Evolutionary conservation across 1,140 invertebrate species (phyloP).

Genomic region (Meloidogyne floridensis): DNA sequence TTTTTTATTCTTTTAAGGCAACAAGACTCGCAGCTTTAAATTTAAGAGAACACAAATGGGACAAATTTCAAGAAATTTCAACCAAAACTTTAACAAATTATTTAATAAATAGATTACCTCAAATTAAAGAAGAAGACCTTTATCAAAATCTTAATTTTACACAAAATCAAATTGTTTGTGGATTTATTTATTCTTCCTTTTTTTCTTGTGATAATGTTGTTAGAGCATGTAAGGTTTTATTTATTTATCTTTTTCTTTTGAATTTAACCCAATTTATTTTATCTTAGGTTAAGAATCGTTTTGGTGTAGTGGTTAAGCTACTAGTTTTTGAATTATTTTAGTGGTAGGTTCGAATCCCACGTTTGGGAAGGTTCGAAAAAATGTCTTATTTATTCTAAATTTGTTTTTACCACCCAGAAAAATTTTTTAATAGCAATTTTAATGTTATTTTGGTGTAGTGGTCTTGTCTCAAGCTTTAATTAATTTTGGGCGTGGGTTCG

Average conservation of each 20-base stretch:
- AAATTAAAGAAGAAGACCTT: constrained; percentile 10
- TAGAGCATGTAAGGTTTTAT: constrained; percentile 2
- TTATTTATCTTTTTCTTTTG: background rate
- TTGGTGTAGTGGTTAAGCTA: background rate
- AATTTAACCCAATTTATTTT: background rate
- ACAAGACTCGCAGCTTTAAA: constrained; percentile 18
- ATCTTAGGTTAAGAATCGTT: too few species aligned
- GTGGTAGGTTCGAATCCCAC: background rate
- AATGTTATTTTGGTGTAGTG: too few species aligned
- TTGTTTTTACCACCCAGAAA: too few species aligned
- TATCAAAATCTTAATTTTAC: constrained; percentile 15
- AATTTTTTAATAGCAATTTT: too few species aligned
- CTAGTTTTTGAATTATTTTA: background rate
- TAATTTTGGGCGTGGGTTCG: too few species aligned
- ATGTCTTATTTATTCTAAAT: too few species aligned
- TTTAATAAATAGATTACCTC: constrained; percentile 6
- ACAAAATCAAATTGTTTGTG: constrained; percentile 16
- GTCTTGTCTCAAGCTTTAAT: too few species aligned
- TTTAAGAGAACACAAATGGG: constrained; percentile 15
- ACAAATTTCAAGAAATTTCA: constrained; percentile 31
- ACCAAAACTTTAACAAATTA: constrained; percentile 18
- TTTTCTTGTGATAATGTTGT: background rate
- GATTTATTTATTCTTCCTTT: constrained; percentile 20
- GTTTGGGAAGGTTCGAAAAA: too few species aligned
- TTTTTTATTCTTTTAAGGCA: constrained; percentile 3